Conservation (phyloP, 2,888 invertebrate species). For the Plutella xylostella region DNA sequence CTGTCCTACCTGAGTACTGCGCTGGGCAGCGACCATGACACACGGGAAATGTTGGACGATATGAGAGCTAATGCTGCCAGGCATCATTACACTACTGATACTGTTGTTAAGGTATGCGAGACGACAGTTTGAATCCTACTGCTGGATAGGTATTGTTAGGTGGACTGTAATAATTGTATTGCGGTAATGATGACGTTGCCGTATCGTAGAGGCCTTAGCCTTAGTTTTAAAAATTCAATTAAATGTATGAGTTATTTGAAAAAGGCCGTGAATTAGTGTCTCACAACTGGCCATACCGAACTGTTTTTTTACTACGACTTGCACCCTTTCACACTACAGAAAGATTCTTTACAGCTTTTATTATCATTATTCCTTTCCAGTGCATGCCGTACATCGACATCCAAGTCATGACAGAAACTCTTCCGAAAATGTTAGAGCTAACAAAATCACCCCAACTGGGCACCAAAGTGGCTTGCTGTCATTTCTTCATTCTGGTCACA, state of each 20-base stretch:
- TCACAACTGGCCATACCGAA: no score
- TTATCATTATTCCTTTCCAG: conserved; percentile 33
- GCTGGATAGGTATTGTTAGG: not conserved
- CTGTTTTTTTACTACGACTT: no score
- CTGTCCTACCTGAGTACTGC: conserved; percentile 84
- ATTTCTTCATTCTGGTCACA: conserved; percentile 79
- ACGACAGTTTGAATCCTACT: no score
- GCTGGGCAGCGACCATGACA: conserved; percentile 75
- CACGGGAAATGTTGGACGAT: conserved; percentile 82
- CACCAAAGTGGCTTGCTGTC: conserved; percentile 84
- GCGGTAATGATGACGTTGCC: no score
- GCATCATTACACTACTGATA: conserved; percentile 89
- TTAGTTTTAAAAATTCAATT: no score
- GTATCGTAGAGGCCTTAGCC: no score
- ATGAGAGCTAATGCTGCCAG: conserved; percentile 84
- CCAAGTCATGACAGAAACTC: conserved; percentile 80
- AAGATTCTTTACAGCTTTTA: no score
- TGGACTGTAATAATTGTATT: no score
- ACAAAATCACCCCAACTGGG: conserved; percentile 87
- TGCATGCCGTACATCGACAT: conserved; percentile 81
- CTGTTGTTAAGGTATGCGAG: conserved; percentile 78
- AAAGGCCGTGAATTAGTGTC: no score
- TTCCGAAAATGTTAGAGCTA: conserved; percentile 85
- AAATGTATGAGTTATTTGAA: no score
- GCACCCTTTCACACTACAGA: no score